Conservation (phyloP, 2,113 vertebrate species). For the Acrocephalus arundinaceus region DNA sequence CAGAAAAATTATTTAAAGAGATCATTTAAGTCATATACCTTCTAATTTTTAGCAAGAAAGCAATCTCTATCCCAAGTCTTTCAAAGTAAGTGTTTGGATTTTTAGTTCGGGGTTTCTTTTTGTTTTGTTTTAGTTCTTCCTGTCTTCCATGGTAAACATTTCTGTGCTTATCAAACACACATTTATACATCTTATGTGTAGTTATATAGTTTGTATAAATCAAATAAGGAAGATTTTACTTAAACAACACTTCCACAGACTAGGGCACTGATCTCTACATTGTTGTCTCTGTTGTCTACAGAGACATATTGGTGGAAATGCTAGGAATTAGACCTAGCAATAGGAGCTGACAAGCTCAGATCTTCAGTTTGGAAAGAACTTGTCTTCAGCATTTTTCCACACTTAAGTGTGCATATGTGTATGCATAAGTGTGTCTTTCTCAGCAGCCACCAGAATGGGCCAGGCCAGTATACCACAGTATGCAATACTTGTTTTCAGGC, state of each 20-base stretch:
- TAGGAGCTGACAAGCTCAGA: background rate
- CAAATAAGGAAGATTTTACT: background rate
- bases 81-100: background rate
- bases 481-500: background rate
- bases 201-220: background rate
- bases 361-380: background rate
- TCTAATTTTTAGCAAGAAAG: constrained; percentile 19
- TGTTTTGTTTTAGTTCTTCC: background rate
- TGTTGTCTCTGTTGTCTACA: background rate
- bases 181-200: background rate
- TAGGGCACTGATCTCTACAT: background rate
- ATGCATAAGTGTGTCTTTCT: background rate
- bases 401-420: background rate
- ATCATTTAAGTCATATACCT: background rate
- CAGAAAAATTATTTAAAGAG: background rate
- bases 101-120: background rate
- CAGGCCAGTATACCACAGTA: constrained; percentile 38
- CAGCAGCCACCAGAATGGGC: constrained; percentile 6
- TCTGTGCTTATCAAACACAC: background rate
- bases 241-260: background rate
- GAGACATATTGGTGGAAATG: background rate
- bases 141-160: constrained; percentile 7
- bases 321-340: background rate
- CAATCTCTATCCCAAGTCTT: background rate
- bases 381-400: background rate